Percentiles rank a stretch among this genome's conserved stretches.
Evolutionary conservation across 2,113 vertebrate species (phyloP).

Genomic region (Silurus glanis): DNA sequence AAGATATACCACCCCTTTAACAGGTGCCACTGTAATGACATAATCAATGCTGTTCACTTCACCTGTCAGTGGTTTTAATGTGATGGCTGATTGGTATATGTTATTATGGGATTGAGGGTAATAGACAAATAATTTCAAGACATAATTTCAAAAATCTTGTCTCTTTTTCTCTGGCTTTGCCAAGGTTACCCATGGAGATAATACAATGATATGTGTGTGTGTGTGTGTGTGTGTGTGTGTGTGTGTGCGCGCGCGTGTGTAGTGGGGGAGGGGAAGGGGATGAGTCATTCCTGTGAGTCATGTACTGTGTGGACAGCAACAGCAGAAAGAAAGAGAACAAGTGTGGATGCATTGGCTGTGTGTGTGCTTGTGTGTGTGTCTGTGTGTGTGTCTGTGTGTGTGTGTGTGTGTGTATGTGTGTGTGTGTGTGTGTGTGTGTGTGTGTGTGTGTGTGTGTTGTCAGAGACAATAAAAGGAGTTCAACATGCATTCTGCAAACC

Average conservation of each 20-base stretch:
- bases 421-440: constrained; percentile 55
- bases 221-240: constrained; percentile 27
- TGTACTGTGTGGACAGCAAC: constrained; percentile 60
- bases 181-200: constrained; percentile 74
- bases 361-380: constrained; percentile 55
- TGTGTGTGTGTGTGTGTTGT: constrained; percentile 42
- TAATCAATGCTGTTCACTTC: not conserved
- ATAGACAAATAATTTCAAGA: constrained; percentile 36
- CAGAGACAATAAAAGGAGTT: constrained; percentile 28
- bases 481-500: constrained; percentile 9
- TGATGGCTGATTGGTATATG: not conserved
- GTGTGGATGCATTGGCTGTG: constrained; percentile 51
- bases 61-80: not conserved
- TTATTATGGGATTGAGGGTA: constrained; percentile 51
- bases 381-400: constrained; percentile 56
- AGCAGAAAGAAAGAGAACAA: constrained; percentile 57
- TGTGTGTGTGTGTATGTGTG: constrained; percentile 44
- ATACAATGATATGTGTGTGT: constrained; percentile 68
- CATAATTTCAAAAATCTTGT: constrained; percentile 52
- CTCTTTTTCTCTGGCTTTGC: constrained; percentile 64
- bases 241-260: constrained; percentile 32
- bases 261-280: constrained; percentile 43
- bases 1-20: too few relatives aligned
- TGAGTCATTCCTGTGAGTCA: constrained; percentile 78
- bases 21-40: too few relatives aligned